A percentile compares a stretch with the other conserved stretches of the same genome.
These are phyloP conservation scores for Elanus axillaris DNA, from an alignment of 2,113 vertebrate species.

Conservation along the genomic window DNA sequence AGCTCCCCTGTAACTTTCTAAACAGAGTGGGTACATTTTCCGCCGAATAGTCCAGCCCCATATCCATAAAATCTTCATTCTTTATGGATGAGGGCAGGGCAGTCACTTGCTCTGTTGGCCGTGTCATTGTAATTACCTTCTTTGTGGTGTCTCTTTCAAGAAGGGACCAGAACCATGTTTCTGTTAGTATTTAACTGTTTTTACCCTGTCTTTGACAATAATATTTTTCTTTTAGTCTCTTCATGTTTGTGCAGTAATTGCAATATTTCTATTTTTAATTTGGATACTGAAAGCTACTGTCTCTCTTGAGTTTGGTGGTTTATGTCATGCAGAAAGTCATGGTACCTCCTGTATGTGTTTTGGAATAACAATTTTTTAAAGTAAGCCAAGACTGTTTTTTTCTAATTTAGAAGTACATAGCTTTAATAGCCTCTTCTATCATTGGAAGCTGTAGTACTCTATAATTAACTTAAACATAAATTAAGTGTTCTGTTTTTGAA, in stretches of 20 bases:
- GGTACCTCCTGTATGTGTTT: background rate
- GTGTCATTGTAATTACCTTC: accelerated
- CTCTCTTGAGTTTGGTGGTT: background rate
- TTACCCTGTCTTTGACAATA: background rate
- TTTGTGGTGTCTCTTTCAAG: background rate
- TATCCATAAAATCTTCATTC: background rate
- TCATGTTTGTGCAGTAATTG: background rate
- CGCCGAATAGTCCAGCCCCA: background rate
- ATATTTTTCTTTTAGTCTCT: background rate
- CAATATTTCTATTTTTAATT: background rate
- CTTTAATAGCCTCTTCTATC: accelerated
- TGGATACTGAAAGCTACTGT: accelerated
- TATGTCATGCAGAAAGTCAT: too few relatives aligned
- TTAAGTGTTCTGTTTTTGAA: background rate
- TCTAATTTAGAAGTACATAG: background rate
- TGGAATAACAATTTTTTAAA: background rate
- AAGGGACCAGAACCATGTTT: background rate
- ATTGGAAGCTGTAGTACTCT: background rate
- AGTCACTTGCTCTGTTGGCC: accelerated
- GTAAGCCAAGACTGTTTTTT: background rate
- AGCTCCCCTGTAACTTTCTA: too few relatives aligned
- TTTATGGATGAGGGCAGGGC: accelerated
- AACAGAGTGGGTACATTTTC: accelerated
- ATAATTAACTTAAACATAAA: background rate
- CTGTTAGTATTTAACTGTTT: background rate